Base-by-base conservation (phyloP, 1,140 invertebrate species). In the Drosophila murphyi region DNA sequence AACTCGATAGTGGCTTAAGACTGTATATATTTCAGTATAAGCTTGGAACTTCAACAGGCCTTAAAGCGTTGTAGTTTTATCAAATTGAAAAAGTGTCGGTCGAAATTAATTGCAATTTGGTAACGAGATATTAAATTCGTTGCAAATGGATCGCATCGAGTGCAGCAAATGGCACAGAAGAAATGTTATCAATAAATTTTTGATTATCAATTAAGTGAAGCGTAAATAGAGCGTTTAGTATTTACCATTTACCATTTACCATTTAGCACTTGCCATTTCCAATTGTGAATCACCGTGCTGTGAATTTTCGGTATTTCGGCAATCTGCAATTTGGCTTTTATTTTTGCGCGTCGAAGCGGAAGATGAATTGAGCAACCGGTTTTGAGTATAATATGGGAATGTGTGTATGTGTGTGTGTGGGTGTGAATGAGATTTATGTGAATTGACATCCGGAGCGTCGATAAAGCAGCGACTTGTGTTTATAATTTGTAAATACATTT, bases 191-290 rank as follows among this genome's bases (percentile, higher is more conserved):
- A 71, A 83, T 79, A 83, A 83, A 83, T 82, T 67, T 67, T 55
- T 70, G 63, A 82, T 82, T 82, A 82, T 82, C 69, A 82, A 79
- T 79, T 76, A 76, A 81, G 48, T 82, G 75, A 78, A 81, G 78
- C 79, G 79, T 82, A 41, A 82, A 82, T 73, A 67, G 56, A 63
- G 72, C 76, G 57, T 62, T 67, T 60, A 55, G 45, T 41, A 59
- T 43, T 57, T 31, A 41, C 39, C 43, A 56, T 56, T 69, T 48
- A 69, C 41, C 39, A 55, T 31, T 69, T 35, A 20, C 20, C 39
- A 43, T n/a, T 43, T 43, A 43, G 56, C 48, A 51, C 12, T 48
- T 28, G n/a, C 7, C 45, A 68, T 39, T 64, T 55, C 5, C n/a
- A 37, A 59, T 61, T 57, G 54, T 35, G 35, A 47, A 60, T 35